Conservation (phyloP, 2,113 vertebrate genomes). For the Psammodynastes pulverulentus region DNA sequence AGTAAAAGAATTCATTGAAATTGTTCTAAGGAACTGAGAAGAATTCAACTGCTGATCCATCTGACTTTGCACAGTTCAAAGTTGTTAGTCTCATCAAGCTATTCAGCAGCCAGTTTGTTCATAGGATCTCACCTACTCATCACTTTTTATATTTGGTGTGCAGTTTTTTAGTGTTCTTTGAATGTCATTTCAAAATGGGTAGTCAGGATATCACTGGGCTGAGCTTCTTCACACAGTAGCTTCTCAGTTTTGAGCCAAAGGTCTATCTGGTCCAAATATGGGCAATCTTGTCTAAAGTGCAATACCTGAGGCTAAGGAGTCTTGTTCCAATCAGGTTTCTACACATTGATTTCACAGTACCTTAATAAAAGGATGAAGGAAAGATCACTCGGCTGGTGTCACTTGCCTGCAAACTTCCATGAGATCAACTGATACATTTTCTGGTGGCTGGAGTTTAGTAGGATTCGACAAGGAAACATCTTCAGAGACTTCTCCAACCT, state of each 20-base stretch:
- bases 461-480: neutral
- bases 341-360: neutral
- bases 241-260: neutral
- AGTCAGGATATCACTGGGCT: neutral
- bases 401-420: neutral
- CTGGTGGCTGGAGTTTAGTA: neutral
- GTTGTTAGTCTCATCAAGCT: slow-evolving; percentile 17
- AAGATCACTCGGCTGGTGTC: neutral
- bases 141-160: neutral
- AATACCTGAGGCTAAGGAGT: neutral
- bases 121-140: neutral
- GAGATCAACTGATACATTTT: neutral
- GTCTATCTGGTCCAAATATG: neutral
- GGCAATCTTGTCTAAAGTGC: neutral
- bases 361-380: neutral
- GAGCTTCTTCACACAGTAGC: neutral
- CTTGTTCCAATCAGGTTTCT: neutral
- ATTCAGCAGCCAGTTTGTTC: accelerated
- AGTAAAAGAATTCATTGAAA: neutral
- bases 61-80: slow-evolving; percentile 30
- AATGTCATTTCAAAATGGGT: neutral
- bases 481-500: neutral
- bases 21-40: neutral
- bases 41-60: neutral
- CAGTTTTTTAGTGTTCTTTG: neutral